Conservation (phyloP, 2,113 vertebrate genomes). For the Camarhynchus parvulus region DNA sequence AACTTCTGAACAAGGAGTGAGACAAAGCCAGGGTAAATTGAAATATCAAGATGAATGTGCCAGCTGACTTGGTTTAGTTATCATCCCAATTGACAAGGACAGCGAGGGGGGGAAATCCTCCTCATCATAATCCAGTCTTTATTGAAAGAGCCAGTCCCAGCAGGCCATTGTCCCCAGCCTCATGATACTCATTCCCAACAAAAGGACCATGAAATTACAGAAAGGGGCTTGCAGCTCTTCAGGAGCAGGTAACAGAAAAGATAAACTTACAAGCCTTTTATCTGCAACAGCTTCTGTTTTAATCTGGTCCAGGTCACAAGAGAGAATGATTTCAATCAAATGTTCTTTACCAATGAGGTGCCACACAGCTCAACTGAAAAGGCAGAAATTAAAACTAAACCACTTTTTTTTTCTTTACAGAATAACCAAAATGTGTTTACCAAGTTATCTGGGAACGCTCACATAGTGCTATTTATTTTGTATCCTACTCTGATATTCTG, state of each 20-base stretch:
- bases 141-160: slow-evolving; percentile 29
- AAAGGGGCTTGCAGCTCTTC: neutral
- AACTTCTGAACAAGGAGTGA: neutral
- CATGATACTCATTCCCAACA: neutral
- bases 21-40: neutral
- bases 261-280: slow-evolving; percentile 43
- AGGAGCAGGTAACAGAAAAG: neutral
- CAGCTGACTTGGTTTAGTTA: slow-evolving; percentile 6
- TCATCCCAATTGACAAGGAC: neutral
- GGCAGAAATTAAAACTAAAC: neutral
- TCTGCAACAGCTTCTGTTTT: neutral
- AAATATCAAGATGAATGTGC: neutral
- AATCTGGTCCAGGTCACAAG: neutral
- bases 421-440: neutral
- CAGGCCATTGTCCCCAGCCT: slow-evolving; percentile 6
- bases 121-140: slow-evolving; percentile 46
- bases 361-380: neutral
- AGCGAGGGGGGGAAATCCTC: rapidly evolving
- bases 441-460: neutral
- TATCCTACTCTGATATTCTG: neutral
- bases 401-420: neutral
- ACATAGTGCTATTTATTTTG: neutral
- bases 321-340: neutral
- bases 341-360: neutral
- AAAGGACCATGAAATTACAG: slow-evolving; percentile 46